These are phyloP conservation scores for Noctilio leporinus DNA, from an alignment of 2,113 vertebrate genomes.

Conservation along the genomic window DNA sequence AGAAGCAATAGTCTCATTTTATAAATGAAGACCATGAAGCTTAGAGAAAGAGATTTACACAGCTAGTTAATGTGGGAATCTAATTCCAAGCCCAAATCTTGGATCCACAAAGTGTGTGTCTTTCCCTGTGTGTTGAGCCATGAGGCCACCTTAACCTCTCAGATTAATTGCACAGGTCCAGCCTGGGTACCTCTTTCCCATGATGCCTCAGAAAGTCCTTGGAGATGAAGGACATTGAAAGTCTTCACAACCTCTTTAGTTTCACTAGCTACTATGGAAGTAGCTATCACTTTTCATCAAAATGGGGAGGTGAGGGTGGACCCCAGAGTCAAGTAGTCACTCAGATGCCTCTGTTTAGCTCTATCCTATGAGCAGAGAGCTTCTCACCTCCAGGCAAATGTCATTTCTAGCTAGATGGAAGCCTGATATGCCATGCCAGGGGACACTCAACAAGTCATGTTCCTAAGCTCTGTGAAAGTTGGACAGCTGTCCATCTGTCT, in stretches of 20 bases:
- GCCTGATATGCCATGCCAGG: neutral
- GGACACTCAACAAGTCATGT: neutral
- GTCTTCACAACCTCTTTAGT: neutral
- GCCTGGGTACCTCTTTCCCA: neutral
- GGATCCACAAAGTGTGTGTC: too few species aligned
- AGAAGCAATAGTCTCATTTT: neutral
- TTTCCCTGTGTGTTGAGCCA: neutral
- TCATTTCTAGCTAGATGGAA: neutral
- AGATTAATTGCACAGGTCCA: neutral
- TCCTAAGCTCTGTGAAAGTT: neutral
- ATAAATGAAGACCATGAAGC: neutral
- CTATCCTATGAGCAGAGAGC: neutral
- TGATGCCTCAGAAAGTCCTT: neutral
- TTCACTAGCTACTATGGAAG: neutral
- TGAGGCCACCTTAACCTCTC: neutral
- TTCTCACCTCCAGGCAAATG: neutral
- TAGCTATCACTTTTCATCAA: neutral
- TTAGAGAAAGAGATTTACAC: neutral
- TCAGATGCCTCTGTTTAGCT: neutral
- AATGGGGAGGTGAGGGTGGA: neutral
- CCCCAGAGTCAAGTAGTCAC: neutral
- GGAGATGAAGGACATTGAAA: neutral
- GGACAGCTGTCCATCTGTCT: slow-evolving; percentile 48
- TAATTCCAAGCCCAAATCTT: neutral
- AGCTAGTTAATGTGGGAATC: neutral